Percentiles rank a stretch among this genome's conserved stretches.
These are phyloP conservation scores for Beaufortia kweichowensis DNA, from an alignment of 2,113 vertebrate species.

Conservation along the genomic window DNA sequence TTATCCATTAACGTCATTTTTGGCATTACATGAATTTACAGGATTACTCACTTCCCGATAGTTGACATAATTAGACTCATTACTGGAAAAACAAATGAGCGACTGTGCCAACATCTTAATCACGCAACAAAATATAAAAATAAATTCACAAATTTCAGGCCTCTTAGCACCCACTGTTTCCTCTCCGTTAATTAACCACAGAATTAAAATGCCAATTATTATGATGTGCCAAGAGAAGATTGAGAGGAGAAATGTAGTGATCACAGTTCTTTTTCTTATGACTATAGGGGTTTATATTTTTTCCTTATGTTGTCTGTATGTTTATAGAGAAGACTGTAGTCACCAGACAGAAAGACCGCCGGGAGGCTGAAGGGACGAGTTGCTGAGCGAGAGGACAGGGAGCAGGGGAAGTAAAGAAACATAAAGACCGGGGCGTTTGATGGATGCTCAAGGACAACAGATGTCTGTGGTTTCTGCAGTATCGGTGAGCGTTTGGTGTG, in stretches of 20 bases:
- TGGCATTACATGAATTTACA: background rate
- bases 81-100: slow-evolving; percentile 21
- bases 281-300: background rate
- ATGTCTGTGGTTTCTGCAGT: slow-evolving; percentile 39
- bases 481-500: background rate
- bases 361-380: background rate
- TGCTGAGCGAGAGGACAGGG: background rate
- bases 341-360: background rate
- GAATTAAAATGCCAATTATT: slow-evolving; percentile 14
- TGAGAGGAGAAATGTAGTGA: background rate
- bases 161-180: slow-evolving; percentile 22
- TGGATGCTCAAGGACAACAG: slow-evolving; percentile 35
- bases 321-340: background rate
- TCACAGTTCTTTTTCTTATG: background rate
- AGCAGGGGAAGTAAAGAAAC: slow-evolving; percentile 12
- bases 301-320: background rate
- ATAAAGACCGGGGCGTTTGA: slow-evolving; percentile 4
- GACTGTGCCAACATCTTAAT: slow-evolving; percentile 30
- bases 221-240: background rate
- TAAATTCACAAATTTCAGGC: background rate
- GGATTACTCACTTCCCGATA: slow-evolving; percentile 17
- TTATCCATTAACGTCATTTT: slow-evolving; percentile 5
- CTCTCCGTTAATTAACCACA: background rate
- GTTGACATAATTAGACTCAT: slow-evolving; percentile 31
- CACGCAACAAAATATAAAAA: slow-evolving; percentile 2